Evolutionary conservation across 2,888 invertebrate genomes (phyloP), one percentile per base, ranked within the genome.

Genomic region (Lithophane semibrunnea): DNA sequence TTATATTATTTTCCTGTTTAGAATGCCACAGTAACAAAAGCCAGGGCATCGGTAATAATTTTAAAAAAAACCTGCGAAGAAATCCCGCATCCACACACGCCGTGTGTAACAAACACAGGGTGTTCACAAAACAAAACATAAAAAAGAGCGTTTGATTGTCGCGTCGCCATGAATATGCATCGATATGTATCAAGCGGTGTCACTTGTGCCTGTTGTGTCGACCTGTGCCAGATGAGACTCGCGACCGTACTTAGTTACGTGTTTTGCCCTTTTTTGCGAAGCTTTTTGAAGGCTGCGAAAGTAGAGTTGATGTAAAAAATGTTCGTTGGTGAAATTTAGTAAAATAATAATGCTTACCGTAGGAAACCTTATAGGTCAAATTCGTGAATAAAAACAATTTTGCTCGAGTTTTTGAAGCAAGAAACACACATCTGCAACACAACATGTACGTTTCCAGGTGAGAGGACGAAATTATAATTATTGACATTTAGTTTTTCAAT

Each of bases 141-240:
- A 88, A 92, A 92, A 92, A 92, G 88, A 81, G 79, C 78, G 82
- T 92, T 91, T 92, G 92, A 92, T 91, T 92, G 93, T 93, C 90
- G 87, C 86, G 77, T 85, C 86, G 80, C 80, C 90, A 93, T 94
- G 94, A 94, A 94, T 94, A 94, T 94, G 92, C 91, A 93, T 92
- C 86, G 90, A 90, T 91, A 89, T 89, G 89, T 91, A 89, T 91
- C 92, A 91, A 90, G 90, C 89, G 87, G 88, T 85, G 82, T 83
- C 88, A 79, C 76, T 84, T n/a, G 56, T 52, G 78, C 68, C 78
- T 67, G 79, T 70, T 61, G 66, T 80, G 71, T 67, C 76, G 82
- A 82, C 80, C 76, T 75, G 71, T 54, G 74, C 75, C 79, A 85
- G 80, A 84, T 82, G 84, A 79, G 77, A 63, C 86, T 72, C 37